These are phyloP conservation scores for Dasyornis broadbenti DNA, from an alignment of 2,113 vertebrate genomes.

Conservation along the genomic window DNA sequence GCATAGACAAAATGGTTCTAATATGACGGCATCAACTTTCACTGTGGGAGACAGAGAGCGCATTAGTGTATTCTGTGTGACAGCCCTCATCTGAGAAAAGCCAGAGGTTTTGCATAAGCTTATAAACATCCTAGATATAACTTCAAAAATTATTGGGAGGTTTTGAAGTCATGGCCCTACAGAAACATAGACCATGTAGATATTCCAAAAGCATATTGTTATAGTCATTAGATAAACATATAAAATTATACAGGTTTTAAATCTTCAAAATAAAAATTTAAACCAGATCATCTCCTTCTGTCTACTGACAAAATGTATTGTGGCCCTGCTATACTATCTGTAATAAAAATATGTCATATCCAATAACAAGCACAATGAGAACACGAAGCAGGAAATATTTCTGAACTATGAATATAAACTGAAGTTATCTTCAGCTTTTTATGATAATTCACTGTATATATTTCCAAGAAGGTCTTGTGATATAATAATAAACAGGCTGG, in stretches of 20 bases:
- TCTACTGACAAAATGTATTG: neutral
- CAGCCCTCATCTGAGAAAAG: conserved; percentile 2
- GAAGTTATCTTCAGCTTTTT: conserved; percentile 53
- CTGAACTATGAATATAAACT: conserved; percentile 28
- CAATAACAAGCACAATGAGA: conserved; percentile 29
- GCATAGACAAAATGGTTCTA: neutral
- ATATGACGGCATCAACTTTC: neutral
- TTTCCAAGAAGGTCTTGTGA: conserved; percentile 50
- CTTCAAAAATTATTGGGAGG: neutral
- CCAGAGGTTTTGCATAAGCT: neutral
- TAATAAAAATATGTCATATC: conserved; percentile 5
- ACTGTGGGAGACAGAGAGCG: neutral
- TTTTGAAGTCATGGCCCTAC: neutral
- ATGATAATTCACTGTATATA: conserved; percentile 57
- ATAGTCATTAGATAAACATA: neutral
- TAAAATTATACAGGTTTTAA: neutral
- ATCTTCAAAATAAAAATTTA: neutral
- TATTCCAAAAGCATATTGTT: neutral
- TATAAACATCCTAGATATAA: neutral
- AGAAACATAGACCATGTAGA: conserved; percentile 1
- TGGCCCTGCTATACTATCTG: neutral
- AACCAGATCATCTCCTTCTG: neutral
- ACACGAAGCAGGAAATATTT: conserved; percentile 6
- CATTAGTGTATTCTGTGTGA: neutral
- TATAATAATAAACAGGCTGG: conserved; percentile 61